These are phyloP conservation scores for Oxygymnocypris stewartii DNA, from an alignment of 2,113 vertebrate genomes.

Conservation along the genomic window DNA sequence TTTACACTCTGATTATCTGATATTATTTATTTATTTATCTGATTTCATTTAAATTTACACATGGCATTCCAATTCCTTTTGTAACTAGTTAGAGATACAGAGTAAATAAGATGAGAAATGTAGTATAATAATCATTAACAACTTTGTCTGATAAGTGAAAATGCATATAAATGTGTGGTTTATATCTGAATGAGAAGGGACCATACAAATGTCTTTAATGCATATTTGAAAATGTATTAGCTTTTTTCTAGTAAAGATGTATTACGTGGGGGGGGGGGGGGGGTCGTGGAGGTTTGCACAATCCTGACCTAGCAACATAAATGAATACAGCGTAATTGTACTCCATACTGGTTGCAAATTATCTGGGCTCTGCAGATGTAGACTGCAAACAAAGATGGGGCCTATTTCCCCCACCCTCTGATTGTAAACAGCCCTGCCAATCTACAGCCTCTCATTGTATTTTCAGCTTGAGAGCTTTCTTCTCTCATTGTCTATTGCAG, in stretches of 20 bases:
- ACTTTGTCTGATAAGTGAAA: no score
- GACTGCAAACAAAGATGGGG: slow-evolving; percentile 49
- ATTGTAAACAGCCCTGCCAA: slow-evolving; percentile 56
- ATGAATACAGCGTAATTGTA: slow-evolving; percentile 38
- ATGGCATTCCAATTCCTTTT: not conserved
- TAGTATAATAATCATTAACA: no score
- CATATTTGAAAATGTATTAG: not conserved
- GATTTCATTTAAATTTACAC: not conserved
- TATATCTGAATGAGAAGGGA: no score
- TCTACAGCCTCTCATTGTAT: slow-evolving; percentile 50
- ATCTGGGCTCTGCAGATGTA: slow-evolving; percentile 54
- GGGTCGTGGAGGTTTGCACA: no score
- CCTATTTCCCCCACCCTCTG: not conserved
- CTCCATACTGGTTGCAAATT: slow-evolving; percentile 40
- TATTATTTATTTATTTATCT: no score
- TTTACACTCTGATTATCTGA: no score
- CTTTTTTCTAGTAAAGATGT: not conserved
- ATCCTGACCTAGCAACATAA: slow-evolving; percentile 43
- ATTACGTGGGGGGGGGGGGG: no score
- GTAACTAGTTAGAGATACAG: not conserved
- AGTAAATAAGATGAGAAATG: no score
- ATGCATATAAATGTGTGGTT: no score
- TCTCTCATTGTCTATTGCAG: slow-evolving; percentile 33
- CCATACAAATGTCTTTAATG: no score
- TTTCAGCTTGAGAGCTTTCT: slow-evolving; percentile 49